Evolutionary conservation across 2,113 vertebrate genomes (phyloP).

Genomic region (Otus sunia): DNA sequence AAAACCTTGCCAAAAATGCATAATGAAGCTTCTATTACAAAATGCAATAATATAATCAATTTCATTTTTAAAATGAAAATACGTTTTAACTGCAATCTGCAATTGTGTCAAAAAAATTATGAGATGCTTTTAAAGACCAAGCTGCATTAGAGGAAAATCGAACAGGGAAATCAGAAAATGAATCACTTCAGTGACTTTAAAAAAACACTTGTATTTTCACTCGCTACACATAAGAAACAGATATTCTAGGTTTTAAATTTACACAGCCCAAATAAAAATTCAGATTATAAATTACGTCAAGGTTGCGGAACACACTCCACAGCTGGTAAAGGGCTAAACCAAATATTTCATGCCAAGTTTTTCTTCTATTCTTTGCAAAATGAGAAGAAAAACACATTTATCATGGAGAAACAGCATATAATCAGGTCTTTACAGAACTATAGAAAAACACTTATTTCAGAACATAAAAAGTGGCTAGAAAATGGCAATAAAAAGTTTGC

Average conservation of each 20-base stretch:
- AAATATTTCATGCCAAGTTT: neutral
- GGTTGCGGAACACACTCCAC: neutral
- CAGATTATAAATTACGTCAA: neutral
- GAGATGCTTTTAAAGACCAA: neutral
- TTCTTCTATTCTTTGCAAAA: neutral
- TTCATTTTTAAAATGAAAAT: conserved; percentile 42
- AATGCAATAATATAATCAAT: conserved; percentile 52
- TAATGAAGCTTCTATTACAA: conserved; percentile 54
- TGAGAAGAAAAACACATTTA: neutral
- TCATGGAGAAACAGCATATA: neutral
- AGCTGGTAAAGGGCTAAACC: neutral
- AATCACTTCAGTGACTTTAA: neutral
- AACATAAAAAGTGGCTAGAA: neutral
- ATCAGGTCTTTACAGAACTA: neutral
- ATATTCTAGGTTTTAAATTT: neutral
- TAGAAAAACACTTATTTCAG: neutral
- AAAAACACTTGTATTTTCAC: neutral
- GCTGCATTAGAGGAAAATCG: neutral
- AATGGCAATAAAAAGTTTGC: neutral
- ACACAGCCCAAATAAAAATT: neutral
- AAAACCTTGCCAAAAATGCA: conserved; percentile 51
- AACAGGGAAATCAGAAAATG: neutral
- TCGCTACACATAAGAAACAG: neutral
- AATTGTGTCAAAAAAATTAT: conserved; percentile 19
- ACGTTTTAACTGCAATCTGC: conserved; percentile 44